phyloP scores from a whole-genome alignment of 1,140 invertebrate species.

The Pseudomyrmex concolor region DNA sequence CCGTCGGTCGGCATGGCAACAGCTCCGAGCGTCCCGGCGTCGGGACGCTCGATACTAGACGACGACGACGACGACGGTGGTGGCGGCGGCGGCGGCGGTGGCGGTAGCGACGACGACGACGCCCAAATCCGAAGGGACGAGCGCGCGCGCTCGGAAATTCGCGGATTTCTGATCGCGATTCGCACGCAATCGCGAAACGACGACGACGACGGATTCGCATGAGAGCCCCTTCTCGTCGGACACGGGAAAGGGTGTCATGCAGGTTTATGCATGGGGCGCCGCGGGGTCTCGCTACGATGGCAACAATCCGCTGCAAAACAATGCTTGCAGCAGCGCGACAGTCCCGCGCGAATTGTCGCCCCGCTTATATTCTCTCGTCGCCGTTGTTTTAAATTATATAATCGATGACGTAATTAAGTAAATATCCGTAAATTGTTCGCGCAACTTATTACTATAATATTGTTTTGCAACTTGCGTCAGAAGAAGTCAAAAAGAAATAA shows the following conservation, averaged over 20 bases:
- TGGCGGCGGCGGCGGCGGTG: background rate
- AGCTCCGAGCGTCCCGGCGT: constrained; percentile 83
- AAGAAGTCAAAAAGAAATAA: too few relatives aligned
- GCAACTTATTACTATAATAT: too few relatives aligned
- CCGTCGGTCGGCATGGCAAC: constrained; percentile 84
- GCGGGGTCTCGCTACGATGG: constrained; percentile 46
- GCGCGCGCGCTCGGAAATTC: constrained; percentile 19
- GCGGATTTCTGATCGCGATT: constrained; percentile 56
- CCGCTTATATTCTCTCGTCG: too few relatives aligned
- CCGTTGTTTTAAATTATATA: too few relatives aligned
- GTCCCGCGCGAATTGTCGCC: too few relatives aligned
- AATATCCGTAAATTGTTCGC: too few relatives aligned
- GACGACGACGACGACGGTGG: constrained; percentile 65
- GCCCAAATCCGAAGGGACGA: constrained; percentile 81
- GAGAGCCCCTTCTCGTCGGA: background rate
- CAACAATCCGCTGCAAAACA: constrained; percentile 49
- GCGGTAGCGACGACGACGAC: constrained; percentile 59
- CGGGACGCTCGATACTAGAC: constrained; percentile 84
- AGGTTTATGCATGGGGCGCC: constrained; percentile 26
- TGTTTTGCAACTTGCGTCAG: too few relatives aligned
- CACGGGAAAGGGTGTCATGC: background rate
- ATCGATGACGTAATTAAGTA: too few relatives aligned
- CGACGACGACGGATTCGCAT: constrained; percentile 8
- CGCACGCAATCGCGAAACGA: constrained; percentile 38
- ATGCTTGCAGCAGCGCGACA: constrained; percentile 1